Percentiles rank a stretch among this genome's conserved stretches.
phyloP scores from a whole-genome alignment of 2,113 vertebrate species.

The Azemiops feae region DNA sequence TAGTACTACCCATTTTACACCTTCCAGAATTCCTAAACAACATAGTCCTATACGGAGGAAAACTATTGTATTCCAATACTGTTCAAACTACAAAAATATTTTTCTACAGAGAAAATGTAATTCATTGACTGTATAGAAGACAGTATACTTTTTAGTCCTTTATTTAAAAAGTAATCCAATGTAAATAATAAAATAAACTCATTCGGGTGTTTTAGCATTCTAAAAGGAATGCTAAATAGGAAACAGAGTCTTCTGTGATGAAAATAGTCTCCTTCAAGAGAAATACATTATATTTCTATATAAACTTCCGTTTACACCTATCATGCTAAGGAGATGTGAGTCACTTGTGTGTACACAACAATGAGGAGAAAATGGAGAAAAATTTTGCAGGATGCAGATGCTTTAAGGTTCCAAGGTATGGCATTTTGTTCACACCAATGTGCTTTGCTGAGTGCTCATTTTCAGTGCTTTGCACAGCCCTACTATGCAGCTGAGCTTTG shows the following conservation, averaged over 20 bases:
- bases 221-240: neutral
- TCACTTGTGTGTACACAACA: neutral
- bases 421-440: neutral
- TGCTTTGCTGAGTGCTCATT: neutral
- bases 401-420: neutral
- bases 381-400: neutral
- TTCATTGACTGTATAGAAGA: neutral
- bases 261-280: neutral
- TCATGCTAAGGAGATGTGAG: neutral
- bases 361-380: neutral
- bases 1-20: neutral
- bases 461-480: neutral
- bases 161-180: neutral
- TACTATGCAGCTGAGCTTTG: neutral
- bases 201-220: neutral
- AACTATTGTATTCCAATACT: neutral
- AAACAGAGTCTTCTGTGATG: neutral
- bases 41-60: neutral
- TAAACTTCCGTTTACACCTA: neutral
- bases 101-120: neutral
- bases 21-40: neutral
- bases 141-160: neutral
- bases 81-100: neutral
- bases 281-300: neutral
- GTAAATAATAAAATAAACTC: neutral